Evolutionary conservation across 2,113 vertebrate species (phyloP).

Genomic region (Haemorhous mexicanus): DNA sequence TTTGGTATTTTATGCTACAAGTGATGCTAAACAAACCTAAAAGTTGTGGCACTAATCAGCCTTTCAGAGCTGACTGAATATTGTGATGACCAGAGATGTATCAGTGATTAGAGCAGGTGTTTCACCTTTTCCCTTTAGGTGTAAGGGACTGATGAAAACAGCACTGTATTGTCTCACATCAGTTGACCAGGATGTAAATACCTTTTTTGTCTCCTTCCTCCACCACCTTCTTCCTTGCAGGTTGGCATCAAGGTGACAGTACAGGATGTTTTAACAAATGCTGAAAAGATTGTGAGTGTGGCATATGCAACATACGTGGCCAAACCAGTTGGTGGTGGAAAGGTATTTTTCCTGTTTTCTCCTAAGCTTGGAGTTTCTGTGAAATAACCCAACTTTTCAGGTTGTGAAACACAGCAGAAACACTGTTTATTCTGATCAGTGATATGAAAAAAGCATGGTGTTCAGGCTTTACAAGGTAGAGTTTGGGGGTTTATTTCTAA

Average conservation of each 20-base stretch:
- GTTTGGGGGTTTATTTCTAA: background rate
- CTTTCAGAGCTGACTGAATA: background rate
- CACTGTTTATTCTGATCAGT: background rate
- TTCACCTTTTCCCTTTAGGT: background rate
- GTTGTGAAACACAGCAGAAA: background rate
- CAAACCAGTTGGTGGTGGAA: conserved; percentile 63
- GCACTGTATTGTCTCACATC: background rate
- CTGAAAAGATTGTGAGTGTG: conserved; percentile 74
- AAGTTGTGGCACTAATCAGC: background rate
- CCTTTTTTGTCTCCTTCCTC: background rate
- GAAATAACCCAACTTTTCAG: background rate
- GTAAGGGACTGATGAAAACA: background rate
- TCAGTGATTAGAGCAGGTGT: background rate
- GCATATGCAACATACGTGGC: conserved; percentile 79
- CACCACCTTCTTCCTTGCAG: conserved; percentile 17
- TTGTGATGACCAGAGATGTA: background rate
- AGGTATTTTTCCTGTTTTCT: conserved; percentile 66
- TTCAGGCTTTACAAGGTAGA: background rate
- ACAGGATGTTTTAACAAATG: conserved; percentile 66
- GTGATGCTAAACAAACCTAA: background rate
- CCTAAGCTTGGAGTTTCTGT: background rate
- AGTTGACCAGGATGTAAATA: background rate
- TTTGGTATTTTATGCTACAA: background rate
- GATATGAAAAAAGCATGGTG: background rate
- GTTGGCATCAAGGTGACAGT: conserved; percentile 76